Conservation (phyloP, 1,140 invertebrate species). For the Galleria mellonella region DNA sequence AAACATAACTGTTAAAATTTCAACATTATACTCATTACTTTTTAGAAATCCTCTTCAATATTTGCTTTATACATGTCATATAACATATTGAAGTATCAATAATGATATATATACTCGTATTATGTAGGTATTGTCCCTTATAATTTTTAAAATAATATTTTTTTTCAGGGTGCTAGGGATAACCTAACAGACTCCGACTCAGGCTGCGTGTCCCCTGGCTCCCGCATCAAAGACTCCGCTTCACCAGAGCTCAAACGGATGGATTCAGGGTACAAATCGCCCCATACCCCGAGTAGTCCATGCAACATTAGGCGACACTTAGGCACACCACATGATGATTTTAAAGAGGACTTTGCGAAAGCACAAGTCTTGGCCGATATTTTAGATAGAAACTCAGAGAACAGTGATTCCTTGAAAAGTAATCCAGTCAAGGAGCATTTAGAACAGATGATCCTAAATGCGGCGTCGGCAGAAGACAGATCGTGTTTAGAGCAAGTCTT, state of each 20-base stretch:
- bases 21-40: too few species aligned
- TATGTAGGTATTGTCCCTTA: background rate
- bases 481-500: slow-evolving; percentile 75
- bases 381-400: slow-evolving; percentile 54
- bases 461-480: slow-evolving; percentile 72
- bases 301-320: slow-evolving; percentile 51
- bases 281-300: slow-evolving; percentile 58
- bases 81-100: too few species aligned
- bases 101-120: too few species aligned
- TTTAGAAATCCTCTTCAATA: too few species aligned
- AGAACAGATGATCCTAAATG: slow-evolving; percentile 65
- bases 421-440: slow-evolving; percentile 63
- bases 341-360: slow-evolving; percentile 62
- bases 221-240: slow-evolving; percentile 68
- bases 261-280: slow-evolving; percentile 73
- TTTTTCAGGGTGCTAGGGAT: slow-evolving; percentile 60
- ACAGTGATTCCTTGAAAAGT: slow-evolving; percentile 59
- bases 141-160: background rate
- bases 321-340: slow-evolving; percentile 51
- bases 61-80: too few species aligned
- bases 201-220: slow-evolving; percentile 71
- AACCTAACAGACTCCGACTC: slow-evolving; percentile 72
- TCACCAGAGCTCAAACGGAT: slow-evolving; percentile 72
- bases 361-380: slow-evolving; percentile 59
- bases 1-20: too few species aligned